A percentile compares a stretch with the other conserved stretches of the same genome.
These are phyloP conservation scores for Alloscopus bannaensis DNA, from an alignment of 2,888 invertebrate species.

Conservation along the genomic window DNA sequence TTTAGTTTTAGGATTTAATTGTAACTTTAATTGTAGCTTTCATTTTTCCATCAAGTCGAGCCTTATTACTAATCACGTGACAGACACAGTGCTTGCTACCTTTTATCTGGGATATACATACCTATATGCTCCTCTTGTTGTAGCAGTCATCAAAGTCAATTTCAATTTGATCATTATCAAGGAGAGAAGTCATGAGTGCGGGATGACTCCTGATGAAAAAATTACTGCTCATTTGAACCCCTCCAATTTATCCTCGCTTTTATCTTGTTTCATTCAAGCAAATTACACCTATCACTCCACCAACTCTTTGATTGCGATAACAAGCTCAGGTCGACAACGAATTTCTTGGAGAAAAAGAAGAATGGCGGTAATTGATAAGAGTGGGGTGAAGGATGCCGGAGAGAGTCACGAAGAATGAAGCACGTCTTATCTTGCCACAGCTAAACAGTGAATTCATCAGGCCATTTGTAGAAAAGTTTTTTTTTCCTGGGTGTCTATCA, in stretches of 20 bases:
- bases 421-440: slow-evolving; percentile 51
- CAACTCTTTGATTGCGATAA: slow-evolving; percentile 35
- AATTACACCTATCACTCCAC: slow-evolving; percentile 47
- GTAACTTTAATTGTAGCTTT: no score
- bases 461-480: slow-evolving; percentile 12
- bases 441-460: slow-evolving; percentile 19
- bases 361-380: slow-evolving; percentile 13
- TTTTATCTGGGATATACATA: no score
- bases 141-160: no score
- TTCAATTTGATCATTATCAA: no score
- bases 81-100: slow-evolving; percentile 26
- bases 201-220: slow-evolving; percentile 38
- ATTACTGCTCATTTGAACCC: slow-evolving; percentile 28
- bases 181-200: no score
- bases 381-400: no score
- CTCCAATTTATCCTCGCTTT: slow-evolving; percentile 43
- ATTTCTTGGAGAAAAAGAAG: slow-evolving; percentile 6
- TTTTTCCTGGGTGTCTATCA: slow-evolving; percentile 48
- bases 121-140: no score
- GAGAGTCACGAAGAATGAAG: not conserved
- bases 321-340: slow-evolving; percentile 14
- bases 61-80: slow-evolving; percentile 9
- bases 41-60: no score
- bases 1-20: no score
- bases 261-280: slow-evolving; percentile 49